Conservation (phyloP, 2,888 invertebrate genomes). For the Lamellibrachia satsuma region DNA sequence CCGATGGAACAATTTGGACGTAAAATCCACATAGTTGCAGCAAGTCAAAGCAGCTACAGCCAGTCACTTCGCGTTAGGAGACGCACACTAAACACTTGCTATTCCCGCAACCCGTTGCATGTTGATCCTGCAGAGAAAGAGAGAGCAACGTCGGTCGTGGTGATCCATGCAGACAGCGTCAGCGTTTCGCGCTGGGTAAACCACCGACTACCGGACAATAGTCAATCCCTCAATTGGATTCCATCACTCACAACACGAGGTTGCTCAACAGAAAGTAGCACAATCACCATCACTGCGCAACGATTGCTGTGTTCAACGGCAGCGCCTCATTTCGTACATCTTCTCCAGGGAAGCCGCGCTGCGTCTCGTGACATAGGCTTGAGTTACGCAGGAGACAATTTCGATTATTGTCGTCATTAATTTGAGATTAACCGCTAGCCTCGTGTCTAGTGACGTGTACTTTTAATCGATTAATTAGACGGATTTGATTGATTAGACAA, state of each 20-base stretch:
- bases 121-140: neutral
- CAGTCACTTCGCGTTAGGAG: neutral
- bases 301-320: neutral
- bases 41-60: neutral
- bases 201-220: neutral
- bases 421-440: neutral
- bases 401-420: slow-evolving; percentile 11
- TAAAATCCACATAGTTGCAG: neutral
- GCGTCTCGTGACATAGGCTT: neutral
- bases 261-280: neutral
- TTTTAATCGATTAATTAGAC: neutral
- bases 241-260: neutral
- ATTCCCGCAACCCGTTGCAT: neutral
- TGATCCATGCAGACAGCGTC: neutral
- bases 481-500: neutral
- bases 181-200: neutral
- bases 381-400: neutral
- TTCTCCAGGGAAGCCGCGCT: neutral
- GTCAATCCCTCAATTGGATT: neutral
- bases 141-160: neutral
- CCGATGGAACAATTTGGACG: neutral
- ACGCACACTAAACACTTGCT: neutral
- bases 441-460: neutral
- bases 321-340: neutral
- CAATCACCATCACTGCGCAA: neutral